Base-by-base conservation (phyloP, 2,888 invertebrate species). In the Lasioglossum zephyrum region DNA sequence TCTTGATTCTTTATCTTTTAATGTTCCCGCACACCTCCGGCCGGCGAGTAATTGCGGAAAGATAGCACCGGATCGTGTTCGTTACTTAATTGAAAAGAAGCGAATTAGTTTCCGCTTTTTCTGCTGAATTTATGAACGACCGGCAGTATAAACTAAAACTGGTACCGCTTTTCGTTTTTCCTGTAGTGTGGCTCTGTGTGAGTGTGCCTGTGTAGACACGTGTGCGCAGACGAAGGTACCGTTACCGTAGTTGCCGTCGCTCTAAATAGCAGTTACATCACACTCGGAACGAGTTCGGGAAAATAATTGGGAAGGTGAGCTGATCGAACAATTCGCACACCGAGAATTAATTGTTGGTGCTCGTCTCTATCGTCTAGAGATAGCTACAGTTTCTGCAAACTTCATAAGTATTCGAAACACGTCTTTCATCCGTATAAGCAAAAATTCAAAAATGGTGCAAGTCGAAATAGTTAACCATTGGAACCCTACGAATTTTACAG, bases 21-120 rank as follows among this genome's bases (percentile, higher is more conserved):
- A 47, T n/a, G 39, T 60, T 41, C 44, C 8, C 57, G 31, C 74
- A 53, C 44, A 39, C 26, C 44, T 44, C 36, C 18, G 31, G 31
- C 22, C 4, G 36, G 16, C 18, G 31, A 53, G 73, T 80, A 82
- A 79, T 78, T 81, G 60, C 79, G 81, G n/a, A 26, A 57, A 77
- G 49, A 77, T 81, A 47, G 57, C 70, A 49, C 31, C 44, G 47
- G 63, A 49, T 81, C 31, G 72, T n/a, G 63, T 79, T 57, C 73
- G 44, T 44, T 36, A 26, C 44, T 81, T 57, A 66, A 81, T 69
- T 44, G 66, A 81, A 53, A 66, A 66, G 53, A 73, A 82, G 63
- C 66, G 41, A 66, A 81, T 69, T 49, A 73, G 53, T 73, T 73
- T 72, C 39, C 41, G 44, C 70, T 70, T 70, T 70, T 70, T 70